Conservation (phyloP, 2,113 vertebrate genomes). For the Bubalus kerabau region DNA sequence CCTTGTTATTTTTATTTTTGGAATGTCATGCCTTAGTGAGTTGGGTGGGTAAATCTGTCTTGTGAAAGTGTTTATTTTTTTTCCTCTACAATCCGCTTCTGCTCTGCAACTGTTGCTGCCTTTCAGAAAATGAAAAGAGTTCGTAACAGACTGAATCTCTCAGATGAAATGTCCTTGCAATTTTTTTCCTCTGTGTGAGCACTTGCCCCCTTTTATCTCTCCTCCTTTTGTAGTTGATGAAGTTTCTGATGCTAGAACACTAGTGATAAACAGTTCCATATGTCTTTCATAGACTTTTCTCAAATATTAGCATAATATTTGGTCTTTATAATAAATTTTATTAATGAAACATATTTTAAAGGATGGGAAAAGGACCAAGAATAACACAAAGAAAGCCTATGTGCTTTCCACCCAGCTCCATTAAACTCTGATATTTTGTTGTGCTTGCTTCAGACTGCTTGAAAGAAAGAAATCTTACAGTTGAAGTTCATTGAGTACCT, state of each 20-base stretch:
- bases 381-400: neutral
- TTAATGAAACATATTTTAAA: neutral
- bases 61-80: conserved; percentile 24
- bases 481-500: neutral
- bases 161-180: neutral
- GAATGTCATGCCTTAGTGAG: conserved; percentile 32
- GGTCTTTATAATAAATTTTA: neutral
- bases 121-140: conserved; percentile 38
- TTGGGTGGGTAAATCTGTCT: conserved; percentile 25
- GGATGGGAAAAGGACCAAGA: neutral
- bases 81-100: neutral
- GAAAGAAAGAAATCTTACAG: neutral
- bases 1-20: conserved; percentile 52
- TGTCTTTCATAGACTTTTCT: neutral
- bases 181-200: neutral
- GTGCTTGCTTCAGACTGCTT: neutral
- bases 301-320: conserved; percentile 10
- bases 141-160: neutral
- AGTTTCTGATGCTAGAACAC: neutral
- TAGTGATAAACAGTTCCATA: neutral
- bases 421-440: neutral
- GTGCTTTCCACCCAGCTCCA: neutral
- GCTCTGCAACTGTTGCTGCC: conserved; percentile 42
- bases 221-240: neutral
- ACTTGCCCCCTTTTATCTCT: neutral